A percentile compares a stretch with the other conserved stretches of the same genome.
These are phyloP conservation scores for Agrochola macilenta DNA, from an alignment of 2,888 invertebrate genomes.

Conservation along the genomic window DNA sequence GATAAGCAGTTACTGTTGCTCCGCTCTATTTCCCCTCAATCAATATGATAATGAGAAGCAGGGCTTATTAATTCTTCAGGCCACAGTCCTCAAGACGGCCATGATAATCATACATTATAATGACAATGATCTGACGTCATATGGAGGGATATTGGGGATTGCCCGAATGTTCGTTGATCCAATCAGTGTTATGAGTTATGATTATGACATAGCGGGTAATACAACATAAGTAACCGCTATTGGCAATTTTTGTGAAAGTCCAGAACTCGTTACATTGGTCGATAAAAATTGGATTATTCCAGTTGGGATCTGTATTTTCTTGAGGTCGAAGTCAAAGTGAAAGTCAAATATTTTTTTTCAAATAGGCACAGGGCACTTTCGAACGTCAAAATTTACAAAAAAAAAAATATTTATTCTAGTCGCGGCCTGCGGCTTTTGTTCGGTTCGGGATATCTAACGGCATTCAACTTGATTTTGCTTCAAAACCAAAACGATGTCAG, in stretches of 20 bases:
- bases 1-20: constrained; percentile 11
- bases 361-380: too few relatives aligned
- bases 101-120: constrained; percentile 43
- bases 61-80: constrained; percentile 41
- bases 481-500: not conserved
- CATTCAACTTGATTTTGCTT: not conserved
- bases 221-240: not conserved
- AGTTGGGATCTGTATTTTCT: not conserved
- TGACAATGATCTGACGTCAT: constrained; percentile 38
- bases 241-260: not conserved
- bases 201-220: not conserved
- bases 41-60: constrained; percentile 43
- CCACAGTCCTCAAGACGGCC: constrained; percentile 2
- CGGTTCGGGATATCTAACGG: not conserved
- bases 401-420: too few relatives aligned
- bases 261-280: not conserved
- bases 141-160: not conserved
- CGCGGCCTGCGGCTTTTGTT: not conserved
- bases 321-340: too few relatives aligned
- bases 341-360: too few relatives aligned
- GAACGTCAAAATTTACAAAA: too few relatives aligned
- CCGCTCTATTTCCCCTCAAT: constrained; percentile 40
- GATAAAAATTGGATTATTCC: not conserved
- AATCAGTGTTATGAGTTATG: constrained; percentile 10
- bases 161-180: constrained; percentile 13